Evolutionary conservation across 2,888 invertebrate species (phyloP), one percentile per base, ranked within the genome.

Genomic region (Macaria liturata): DNA sequence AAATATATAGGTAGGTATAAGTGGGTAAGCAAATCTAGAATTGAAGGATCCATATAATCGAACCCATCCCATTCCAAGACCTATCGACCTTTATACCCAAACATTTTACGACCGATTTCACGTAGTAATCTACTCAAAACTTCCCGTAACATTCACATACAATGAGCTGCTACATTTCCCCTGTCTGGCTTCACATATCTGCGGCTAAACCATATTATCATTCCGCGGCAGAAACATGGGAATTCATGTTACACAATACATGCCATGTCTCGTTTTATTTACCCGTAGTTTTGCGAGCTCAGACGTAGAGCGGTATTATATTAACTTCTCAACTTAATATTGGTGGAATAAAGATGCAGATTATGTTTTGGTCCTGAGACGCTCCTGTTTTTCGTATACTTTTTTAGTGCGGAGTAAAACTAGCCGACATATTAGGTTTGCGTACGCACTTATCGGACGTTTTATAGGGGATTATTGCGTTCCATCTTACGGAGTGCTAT

Each of bases 311-410:
- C 65, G 72, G 69, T 74, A 72, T 78, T 81, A 77, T 77, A 81
- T 81, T 81, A 83, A 81, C 76, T 80, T 75, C 71, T 73, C 72
- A 71, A 72, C 72, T 72, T 74, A 71, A 71, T 72, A 73, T 75
- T 63, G 69, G 45, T 46, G 57, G 61, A 73, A 74, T 79, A 80
- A 76, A 74, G 72, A 80, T 77, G 70, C 75, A 78, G 70, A 73
- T 77, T 77, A 76, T 74, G 75, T 66, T 64, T 70, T 65, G 70
- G 69, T 69, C 66, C 64, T 61, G 72, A 74, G 65, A 72, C 68
- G 45, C 48, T 48, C 31, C 39, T 49, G 69, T 64, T 62, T 69
- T 59, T 71, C 68, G 63, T 70, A 69, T 74, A 75, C 64, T 76
- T 68, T 73, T 74, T 72, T 74, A 75, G 71, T 77, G 65, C 62